Conservation (phyloP, 2,888 invertebrate genomes). For the Rapana venosa region DNA sequence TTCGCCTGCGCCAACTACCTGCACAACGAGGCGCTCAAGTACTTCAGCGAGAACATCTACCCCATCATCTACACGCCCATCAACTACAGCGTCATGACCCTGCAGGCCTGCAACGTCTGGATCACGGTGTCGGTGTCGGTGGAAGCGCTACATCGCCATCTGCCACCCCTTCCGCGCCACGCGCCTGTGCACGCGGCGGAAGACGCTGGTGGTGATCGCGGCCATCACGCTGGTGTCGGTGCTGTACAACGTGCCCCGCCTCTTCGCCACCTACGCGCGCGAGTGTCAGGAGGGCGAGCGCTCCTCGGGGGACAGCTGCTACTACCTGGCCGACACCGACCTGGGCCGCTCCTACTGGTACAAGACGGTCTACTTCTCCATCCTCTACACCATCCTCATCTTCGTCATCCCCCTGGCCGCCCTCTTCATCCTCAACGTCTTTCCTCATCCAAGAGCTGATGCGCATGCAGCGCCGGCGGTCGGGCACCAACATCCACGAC, state of each 20-base stretch:
- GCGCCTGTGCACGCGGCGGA: constrained; percentile 65
- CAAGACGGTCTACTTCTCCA: constrained; percentile 61
- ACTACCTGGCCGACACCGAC: constrained; percentile 56
- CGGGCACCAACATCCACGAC: constrained; percentile 68
- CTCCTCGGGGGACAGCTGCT: constrained; percentile 28
- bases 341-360: constrained; percentile 63
- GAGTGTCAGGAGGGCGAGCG: constrained; percentile 42
- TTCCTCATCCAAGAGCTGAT: constrained; percentile 71
- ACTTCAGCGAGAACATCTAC: constrained; percentile 66
- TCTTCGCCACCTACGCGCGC: constrained; percentile 60
- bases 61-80: constrained; percentile 69
- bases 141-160: constrained; percentile 74
- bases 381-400: constrained; percentile 66
- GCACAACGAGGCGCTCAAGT: constrained; percentile 55
- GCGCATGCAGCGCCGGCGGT: constrained; percentile 67
- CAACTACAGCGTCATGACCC: constrained; percentile 70
- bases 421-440: constrained; percentile 65
- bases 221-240: constrained; percentile 61
- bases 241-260: constrained; percentile 71
- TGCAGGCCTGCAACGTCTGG: constrained; percentile 74
- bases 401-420: constrained; percentile 66
- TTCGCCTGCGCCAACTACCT: constrained; percentile 56
- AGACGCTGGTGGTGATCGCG: constrained; percentile 65
- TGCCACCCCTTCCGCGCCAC: constrained; percentile 73
- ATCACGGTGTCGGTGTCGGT: constrained; percentile 73